Conservation (phyloP, 2,797 vertebrate genomes). For the Syncerus caffer region DNA sequence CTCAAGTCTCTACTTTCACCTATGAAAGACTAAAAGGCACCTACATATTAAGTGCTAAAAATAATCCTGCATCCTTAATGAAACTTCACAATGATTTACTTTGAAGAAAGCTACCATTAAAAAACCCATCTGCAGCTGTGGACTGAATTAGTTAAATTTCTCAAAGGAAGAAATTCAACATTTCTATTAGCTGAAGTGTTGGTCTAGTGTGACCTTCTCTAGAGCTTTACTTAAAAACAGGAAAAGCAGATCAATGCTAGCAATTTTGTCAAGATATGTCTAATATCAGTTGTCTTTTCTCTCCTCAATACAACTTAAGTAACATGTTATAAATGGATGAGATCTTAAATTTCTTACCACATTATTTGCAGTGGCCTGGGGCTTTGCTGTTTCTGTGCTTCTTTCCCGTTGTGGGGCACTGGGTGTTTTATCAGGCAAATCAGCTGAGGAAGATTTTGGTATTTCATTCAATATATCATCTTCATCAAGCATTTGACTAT, state of each 20-base stretch:
- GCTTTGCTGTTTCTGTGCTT: background rate
- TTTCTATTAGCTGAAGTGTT: background rate
- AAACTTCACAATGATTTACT: background rate
- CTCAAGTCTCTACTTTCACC: slow-evolving; percentile 6
- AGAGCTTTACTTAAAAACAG: slow-evolving; percentile 27
- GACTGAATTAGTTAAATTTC: background rate
- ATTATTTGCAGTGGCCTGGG: background rate
- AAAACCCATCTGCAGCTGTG: background rate
- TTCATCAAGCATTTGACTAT: slow-evolving; percentile 55
- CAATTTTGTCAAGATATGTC: background rate
- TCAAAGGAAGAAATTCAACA: slow-evolving; percentile 3
- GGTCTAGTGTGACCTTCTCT: background rate
- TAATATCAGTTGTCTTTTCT: background rate
- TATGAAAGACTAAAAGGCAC: slow-evolving; percentile 73
- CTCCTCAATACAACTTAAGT: background rate
- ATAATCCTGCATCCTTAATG: background rate
- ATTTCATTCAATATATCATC: slow-evolving; percentile 45
- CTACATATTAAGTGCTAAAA: slow-evolving; percentile 46
- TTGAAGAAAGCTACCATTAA: slow-evolving; percentile 10
- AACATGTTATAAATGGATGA: background rate
- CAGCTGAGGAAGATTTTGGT: background rate
- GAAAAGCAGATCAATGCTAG: background rate
- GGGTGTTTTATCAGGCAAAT: slow-evolving; percentile 8
- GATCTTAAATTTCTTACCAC: slow-evolving; percentile 65
- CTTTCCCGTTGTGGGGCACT: background rate